Evolutionary conservation across 2,888 invertebrate species (phyloP), one percentile per base, ranked within the genome.

Genomic region (Norana najaformis): DNA sequence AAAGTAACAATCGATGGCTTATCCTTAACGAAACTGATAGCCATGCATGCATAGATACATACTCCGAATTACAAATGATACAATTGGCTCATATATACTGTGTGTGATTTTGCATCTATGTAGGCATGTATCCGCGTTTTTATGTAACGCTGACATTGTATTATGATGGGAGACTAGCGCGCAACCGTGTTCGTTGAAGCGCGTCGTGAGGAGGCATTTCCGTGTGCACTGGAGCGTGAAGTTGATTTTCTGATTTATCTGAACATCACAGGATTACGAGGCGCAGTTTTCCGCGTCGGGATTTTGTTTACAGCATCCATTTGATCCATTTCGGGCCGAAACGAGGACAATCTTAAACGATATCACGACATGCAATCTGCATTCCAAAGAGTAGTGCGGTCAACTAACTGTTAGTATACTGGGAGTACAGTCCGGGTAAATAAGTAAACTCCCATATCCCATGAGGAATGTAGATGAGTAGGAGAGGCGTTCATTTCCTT

Each of bases 161-260:
- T 69, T 69, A 69, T 69, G n/a, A n/a, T n/a, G n/a, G 69, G 69
- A 5, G 69, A 69, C 69, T 1, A 69, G 69, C 69, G 13, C 1
- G n/a, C 30, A n/a, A 13, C 8, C 69, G 85, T 37, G 85, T 36
- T 18, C 85, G 35, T 1, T 85, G 36, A 85, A 85, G 85, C 36
- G 37, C 20, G 37, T 85, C 36, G 3, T n/a, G 69, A n/a, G n/a
- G 69, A 69, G 0, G n/a, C n/a, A 8, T 69, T 69, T 69, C 85
- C 36, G 23, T 85, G 18, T 37, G 35, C 85, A 36, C 20, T 36
- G 36, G 34, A 14, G 6, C 85, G 85, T 36, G 85, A 85, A 85
- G 85, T 85, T 85, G 85, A 85, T 85, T 23, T 85, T 36, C 23
- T 85, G 85, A 85, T 35, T 85, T 85, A 85, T 23, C 35, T 6